phyloP scores from a whole-genome alignment of 2,888 invertebrate genomes.

The Drosophila ezoana region DNA sequence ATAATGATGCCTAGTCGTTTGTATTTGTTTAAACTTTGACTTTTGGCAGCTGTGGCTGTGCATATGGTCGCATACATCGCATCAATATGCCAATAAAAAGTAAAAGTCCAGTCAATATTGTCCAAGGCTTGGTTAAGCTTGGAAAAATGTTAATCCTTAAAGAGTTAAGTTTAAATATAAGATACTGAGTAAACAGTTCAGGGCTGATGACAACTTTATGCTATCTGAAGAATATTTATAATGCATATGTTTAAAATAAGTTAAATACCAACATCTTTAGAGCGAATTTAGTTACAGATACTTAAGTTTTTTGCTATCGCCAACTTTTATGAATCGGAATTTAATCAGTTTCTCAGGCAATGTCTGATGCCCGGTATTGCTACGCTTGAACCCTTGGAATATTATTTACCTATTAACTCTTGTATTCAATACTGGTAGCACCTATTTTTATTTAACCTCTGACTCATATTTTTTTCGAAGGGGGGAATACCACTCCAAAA shows the following conservation, averaged over 20 bases:
- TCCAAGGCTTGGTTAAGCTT: not conserved
- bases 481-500: slow-evolving; percentile 25
- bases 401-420: slow-evolving; percentile 19
- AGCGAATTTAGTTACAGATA: too few species aligned
- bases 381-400: too few species aligned
- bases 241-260: too few species aligned
- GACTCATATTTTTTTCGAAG: slow-evolving; percentile 44
- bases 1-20: slow-evolving; percentile 62
- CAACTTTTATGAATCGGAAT: too few species aligned
- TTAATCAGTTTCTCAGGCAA: too few species aligned
- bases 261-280: too few species aligned
- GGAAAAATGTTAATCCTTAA: not conserved
- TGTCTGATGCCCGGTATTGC: too few species aligned
- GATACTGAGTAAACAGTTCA: not conserved
- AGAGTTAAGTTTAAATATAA: not conserved
- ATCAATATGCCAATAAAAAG: slow-evolving; percentile 54
- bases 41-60: slow-evolving; percentile 74
- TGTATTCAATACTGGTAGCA: slow-evolving; percentile 58
- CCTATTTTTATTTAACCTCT: slow-evolving; percentile 57
- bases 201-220: too few species aligned
- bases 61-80: slow-evolving; percentile 42
- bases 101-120: slow-evolving; percentile 56
- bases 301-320: too few species aligned
- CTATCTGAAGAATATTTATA: too few species aligned
- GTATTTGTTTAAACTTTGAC: slow-evolving; percentile 78